Evolutionary conservation across 2,113 vertebrate genomes (phyloP).

Genomic region (Dipodomys ordii): DNA sequence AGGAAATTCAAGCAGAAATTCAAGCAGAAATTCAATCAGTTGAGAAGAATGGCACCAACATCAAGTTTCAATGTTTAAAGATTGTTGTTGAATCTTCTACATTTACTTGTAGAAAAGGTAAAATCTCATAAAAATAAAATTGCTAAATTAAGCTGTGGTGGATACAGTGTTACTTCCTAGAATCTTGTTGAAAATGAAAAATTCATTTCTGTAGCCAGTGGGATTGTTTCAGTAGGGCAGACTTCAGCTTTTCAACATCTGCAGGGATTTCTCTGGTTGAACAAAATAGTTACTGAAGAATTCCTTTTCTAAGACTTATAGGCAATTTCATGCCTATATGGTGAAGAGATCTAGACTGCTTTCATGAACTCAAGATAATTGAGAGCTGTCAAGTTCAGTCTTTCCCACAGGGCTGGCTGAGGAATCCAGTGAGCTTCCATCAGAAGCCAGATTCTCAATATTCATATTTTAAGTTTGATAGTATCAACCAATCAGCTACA

Average conservation of each 20-base stretch:
- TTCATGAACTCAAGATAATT: neutral
- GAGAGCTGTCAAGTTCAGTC: neutral
- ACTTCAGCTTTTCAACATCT: neutral
- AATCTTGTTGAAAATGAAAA: neutral
- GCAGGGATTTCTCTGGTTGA: neutral
- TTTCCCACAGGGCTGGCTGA: neutral
- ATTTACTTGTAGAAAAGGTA: neutral
- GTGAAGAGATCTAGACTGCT: neutral
- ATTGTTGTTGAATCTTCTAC: neutral
- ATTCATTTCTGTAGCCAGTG: neutral
- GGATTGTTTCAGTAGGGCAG: neutral
- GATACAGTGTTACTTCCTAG: rapidly evolving
- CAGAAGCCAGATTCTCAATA: neutral
- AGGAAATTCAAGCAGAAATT: neutral
- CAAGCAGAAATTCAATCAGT: neutral
- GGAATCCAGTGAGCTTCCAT: neutral
- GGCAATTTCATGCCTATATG: neutral
- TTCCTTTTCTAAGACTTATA: neutral
- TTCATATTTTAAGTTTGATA: too few species aligned
- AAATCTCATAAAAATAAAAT: neutral
- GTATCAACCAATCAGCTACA: too few species aligned
- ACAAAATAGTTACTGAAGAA: neutral
- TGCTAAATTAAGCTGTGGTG: neutral
- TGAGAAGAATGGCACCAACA: neutral
- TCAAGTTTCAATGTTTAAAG: neutral